Evolutionary conservation across 1,140 invertebrate species (phyloP), one percentile per base, ranked within the genome.

Genomic region (Drosophila watanabei): DNA sequence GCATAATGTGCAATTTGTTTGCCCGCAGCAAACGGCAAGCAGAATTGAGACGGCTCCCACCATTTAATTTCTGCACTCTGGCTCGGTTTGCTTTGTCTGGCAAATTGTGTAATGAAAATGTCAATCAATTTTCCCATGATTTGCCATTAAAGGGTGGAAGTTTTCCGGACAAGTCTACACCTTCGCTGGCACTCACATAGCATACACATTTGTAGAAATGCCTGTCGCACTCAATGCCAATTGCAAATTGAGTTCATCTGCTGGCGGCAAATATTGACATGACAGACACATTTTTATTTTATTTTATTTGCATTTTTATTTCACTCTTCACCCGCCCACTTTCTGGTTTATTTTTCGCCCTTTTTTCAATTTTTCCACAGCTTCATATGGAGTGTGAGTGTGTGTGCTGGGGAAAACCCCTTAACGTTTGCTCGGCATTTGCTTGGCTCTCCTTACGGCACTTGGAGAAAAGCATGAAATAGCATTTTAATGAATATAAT

Each of bases 221-320:
- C 41, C 78, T 81, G 82, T 78, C 82, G 64, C 76, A 87, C 82
- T 89, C 85, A 85, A 90, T 82, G 82, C 86, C 86, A 90, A 90
- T 90, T 90, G 86, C 86, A 90, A 90, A 90, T 90, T 90, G 86
- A 90, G 86, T 90, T 90, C 86, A 90, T 90, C 86, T 90, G 86
- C 82, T 90, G 82, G 87, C 86, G 86, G 86, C 86, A 90, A 90
- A 90, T 90, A 90, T 90, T 90, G 86, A 90, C 86, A 90, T 90
- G 86, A 86, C 86, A 90, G 86, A 90, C 86, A 90, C 86, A 90
- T 90, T 90, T 89, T 90, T 85, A 90, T 90, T 90, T 90, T 90
- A 82, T 90, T 90, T 90, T 90, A 90, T 90, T 90, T 90, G 86
- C 87, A 90, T 90, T 90, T 90, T 90, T 90, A 90, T 90, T 90